Base-by-base conservation (phyloP, 2,888 invertebrate genomes). In the Psococerastis gibbosa region DNA sequence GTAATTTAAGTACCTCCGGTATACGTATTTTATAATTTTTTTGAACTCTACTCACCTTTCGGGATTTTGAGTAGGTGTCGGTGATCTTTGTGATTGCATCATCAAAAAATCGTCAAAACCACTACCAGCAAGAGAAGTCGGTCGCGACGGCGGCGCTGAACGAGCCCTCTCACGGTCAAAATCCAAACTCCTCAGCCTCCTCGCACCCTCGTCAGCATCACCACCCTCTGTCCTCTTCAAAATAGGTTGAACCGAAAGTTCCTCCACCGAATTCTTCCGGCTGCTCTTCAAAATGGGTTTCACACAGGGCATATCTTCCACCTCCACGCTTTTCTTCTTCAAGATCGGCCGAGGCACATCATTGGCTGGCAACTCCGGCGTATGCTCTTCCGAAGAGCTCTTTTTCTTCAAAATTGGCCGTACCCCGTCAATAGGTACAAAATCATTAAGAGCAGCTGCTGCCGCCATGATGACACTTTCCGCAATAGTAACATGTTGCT, bases 351-450 rank as follows among this genome's bases (percentile, higher is more conserved):
- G 59, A 2, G 66, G 65, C 51, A 52, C 57, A 9, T 49, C 52
- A 27, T 43, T 43, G n/a, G 20, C 17, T 13, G 38, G 20, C 5
- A 38, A 11, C 8, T 43, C 42, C 6, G 18, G 23, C 8, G 47
- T 42, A 49, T 69, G 60, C 56, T 79, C 78, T 55, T 79, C 78
- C 3, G 75, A 71, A 53, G 76, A 73, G 54, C 78, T 74, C 53
- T 78, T 78, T 57, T 84, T 84, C 62, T 83, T 80, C 9, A 87
- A 63, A 52, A 87, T 87, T 2, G 85, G 84, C 52, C 75, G 71
- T 0, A 82, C 75, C 1, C 58, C 58, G 53, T 71, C 73, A 52
- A 27, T 11, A 51, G 43, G 18, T 54, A 73, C 73, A 42, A 71
- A 67, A 32, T 66, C 66, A 1, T 66, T 59, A 48, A 68, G 55